Conservation (phyloP, 30 jellyfish, hydroid and myxozoan genomes). For the Turritopsis dohrnii region DNA sequence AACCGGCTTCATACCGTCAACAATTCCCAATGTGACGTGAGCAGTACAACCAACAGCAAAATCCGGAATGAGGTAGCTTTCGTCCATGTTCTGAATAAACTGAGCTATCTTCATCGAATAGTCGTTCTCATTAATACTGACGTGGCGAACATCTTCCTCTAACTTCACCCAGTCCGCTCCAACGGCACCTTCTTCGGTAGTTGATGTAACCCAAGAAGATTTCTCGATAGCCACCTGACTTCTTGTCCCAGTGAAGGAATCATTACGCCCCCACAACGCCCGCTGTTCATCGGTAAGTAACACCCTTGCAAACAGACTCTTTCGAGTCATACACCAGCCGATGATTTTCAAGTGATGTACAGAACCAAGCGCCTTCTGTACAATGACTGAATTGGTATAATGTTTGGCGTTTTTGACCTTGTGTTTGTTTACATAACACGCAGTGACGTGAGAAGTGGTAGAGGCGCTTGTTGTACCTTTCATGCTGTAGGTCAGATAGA, state of each 20-base stretch:
- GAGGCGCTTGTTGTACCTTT: not conserved
- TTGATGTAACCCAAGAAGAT: not conserved
- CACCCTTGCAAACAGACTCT: constrained; percentile 48
- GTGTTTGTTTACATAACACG: constrained; percentile 6
- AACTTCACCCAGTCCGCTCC: not conserved
- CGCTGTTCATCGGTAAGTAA: constrained; percentile 35
- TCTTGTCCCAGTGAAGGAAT: not conserved
- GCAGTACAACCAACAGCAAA: constrained; percentile 61
- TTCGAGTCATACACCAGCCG: constrained; percentile 52
- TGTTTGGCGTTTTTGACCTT: not conserved
- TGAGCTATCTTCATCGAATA: not conserved
- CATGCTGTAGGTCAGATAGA: not conserved
- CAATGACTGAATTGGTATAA: constrained; percentile 12
- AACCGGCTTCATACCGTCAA: constrained; percentile 34
- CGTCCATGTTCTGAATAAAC: constrained; percentile 2
- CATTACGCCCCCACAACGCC: constrained; percentile 53
- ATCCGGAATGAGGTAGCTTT: constrained; percentile 5
- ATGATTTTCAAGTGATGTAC: constrained; percentile 30
- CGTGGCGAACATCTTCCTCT: not conserved
- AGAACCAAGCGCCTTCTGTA: constrained; percentile 24
- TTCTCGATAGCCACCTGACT: not conserved
- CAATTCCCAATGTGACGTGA: constrained; percentile 53
- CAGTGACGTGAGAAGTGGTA: constrained; percentile 7
- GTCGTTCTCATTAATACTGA: not conserved
- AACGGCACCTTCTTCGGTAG: not conserved